phyloP scores from a whole-genome alignment of 2,113 vertebrate genomes.

The Dermatemys mawii region DNA sequence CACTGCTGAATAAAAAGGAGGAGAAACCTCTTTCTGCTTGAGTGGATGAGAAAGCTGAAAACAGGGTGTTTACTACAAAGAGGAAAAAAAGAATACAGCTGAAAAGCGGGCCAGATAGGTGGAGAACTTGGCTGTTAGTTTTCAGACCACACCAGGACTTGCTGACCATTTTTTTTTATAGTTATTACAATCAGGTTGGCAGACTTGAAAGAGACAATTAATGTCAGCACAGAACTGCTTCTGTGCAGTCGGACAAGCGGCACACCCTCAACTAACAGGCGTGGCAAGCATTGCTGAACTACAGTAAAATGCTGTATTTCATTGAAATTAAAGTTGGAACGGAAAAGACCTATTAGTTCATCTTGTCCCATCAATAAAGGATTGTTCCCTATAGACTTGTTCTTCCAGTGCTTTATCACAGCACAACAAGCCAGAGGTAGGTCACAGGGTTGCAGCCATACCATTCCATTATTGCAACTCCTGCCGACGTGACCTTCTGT shows the following conservation, averaged over 20 bases:
- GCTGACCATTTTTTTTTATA: not conserved
- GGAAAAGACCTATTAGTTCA: not conserved
- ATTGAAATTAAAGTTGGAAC: not conserved
- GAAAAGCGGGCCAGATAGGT: not conserved
- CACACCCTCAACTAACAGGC: not conserved
- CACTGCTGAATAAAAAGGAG: slow-evolving; percentile 29
- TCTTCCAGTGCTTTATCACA: not conserved
- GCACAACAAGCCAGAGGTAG: not conserved
- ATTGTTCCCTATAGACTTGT: not conserved
- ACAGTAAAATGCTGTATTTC: not conserved
- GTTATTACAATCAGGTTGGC: not conserved
- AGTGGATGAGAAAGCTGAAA: slow-evolving; percentile 33
- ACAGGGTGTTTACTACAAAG: not conserved
- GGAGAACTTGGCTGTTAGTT: not conserved
- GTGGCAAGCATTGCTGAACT: not conserved
- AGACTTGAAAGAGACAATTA: not conserved
- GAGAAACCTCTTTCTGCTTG: slow-evolving; percentile 31
- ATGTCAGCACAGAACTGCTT: not conserved
- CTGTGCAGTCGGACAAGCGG: accelerated
- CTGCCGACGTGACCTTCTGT: not conserved
- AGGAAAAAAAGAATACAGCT: slow-evolving; percentile 18
- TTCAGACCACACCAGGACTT: not conserved
- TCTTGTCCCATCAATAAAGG: not conserved
- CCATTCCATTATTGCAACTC: not conserved
- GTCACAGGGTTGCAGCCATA: accelerated